Conservation (phyloP, 2,888 invertebrate species). For the Craniophora ligustri region DNA sequence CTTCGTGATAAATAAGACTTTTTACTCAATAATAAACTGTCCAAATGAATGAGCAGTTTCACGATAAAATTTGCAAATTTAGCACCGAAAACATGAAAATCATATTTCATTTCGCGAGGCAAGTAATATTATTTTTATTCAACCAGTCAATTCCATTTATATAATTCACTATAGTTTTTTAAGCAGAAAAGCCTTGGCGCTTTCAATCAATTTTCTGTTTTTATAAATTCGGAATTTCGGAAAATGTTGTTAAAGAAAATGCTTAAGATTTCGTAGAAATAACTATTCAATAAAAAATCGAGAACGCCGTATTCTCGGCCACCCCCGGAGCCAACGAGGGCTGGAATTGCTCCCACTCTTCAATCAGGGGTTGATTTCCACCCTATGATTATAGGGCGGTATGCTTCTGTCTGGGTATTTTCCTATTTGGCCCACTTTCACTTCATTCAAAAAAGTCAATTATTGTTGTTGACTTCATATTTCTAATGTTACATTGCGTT, state of each 20-base stretch:
- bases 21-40: too few species aligned
- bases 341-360: slow-evolving; percentile 58
- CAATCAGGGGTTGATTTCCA: slow-evolving; percentile 60
- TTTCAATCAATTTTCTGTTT: background rate
- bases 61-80: too few species aligned
- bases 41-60: too few species aligned
- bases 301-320: slow-evolving; percentile 18
- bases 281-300: slow-evolving; percentile 43
- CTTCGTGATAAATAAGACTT: too few species aligned
- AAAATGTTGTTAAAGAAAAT: slow-evolving; percentile 7
- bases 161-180: background rate
- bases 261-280: slow-evolving; percentile 24
- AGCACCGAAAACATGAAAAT: background rate
- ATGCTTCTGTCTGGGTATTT: slow-evolving; percentile 37
- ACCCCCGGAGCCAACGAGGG: slow-evolving; percentile 40
- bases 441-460: too few species aligned
- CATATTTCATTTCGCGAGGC: background rate
- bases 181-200: background rate
- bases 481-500: too few species aligned
- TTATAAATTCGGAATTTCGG: slow-evolving; percentile 14
- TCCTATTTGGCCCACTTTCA: slow-evolving; percentile 31
- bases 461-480: background rate
- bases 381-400: slow-evolving; percentile 56
- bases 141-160: background rate
- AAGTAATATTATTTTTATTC: background rate